These are phyloP conservation scores for Solea senegalensis DNA, from an alignment of 2,113 vertebrate genomes.

Conservation along the genomic window DNA sequence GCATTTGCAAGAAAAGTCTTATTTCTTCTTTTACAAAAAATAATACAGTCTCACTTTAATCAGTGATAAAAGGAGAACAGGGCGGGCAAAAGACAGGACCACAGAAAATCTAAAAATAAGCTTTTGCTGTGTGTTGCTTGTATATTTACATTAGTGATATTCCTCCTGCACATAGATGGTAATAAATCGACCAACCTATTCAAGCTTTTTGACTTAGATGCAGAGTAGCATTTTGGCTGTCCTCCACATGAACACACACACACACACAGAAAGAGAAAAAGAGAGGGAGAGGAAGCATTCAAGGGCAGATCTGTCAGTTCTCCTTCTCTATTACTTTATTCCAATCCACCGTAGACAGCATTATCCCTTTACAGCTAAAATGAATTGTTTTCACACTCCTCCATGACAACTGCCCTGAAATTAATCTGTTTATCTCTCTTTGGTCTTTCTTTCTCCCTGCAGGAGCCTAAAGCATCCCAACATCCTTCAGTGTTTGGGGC, in stretches of 20 bases:
- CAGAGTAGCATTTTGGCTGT: slow-evolving; percentile 37
- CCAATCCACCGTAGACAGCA: background rate
- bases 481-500: slow-evolving; percentile 90
- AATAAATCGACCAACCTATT: slow-evolving; percentile 29
- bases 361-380: no score
- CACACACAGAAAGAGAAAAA: background rate
- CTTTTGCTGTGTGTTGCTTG: background rate
- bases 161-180: background rate
- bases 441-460: slow-evolving; percentile 9
- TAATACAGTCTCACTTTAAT: no score
- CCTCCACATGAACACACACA: background rate
- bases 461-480: slow-evolving; percentile 93
- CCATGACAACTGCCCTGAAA: background rate
- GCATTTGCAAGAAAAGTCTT: no score
- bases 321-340: slow-evolving; percentile 5
- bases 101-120: background rate
- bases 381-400: background rate
- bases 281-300: background rate
- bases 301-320: slow-evolving; percentile 17
- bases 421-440: background rate
- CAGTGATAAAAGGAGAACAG: background rate
- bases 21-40: no score
- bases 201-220: slow-evolving; percentile 19
- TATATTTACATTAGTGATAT: background rate
- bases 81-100: background rate